Base-by-base conservation (phyloP, 2,113 vertebrate species). In the Spilogale gracilis region DNA sequence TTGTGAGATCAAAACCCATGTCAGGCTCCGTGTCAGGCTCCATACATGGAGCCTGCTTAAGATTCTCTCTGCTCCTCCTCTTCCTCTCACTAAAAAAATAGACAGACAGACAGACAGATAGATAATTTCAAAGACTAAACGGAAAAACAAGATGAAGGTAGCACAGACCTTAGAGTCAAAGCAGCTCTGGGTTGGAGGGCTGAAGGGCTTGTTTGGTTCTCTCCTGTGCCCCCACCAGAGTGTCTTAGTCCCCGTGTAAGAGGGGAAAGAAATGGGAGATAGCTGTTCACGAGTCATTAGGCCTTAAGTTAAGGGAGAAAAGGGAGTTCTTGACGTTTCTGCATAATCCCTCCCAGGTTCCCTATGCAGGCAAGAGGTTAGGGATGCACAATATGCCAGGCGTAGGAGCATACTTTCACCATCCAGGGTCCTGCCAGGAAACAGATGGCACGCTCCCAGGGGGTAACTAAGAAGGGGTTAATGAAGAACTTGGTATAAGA, bases 401-500 rank as follows among this genome's bases (percentile, higher is more conserved):
- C 82, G 84, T 25, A 61, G 73, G 52, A 90, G 16, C 5, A 60
- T 61, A 73, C 14, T 91, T 91, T 93, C 73, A 93, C 89, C 50
- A 79, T 23, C 48, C 56, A 91, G 67, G 74, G 60, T 82, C 93
- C 94, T 97, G 78, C 95, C 63, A 67, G 73, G 89, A 95, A 95
- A 76, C 95, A 97, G 89, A 95, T 86, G 88, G 91, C 86, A 86
- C 17, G 65, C 20, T 71, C 91, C 43, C 85, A 86, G 25, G 58
- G n/a, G 90, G 79, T 76, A 65, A 85, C 27, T 27, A 58, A 89
- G 69, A 95, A 89, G 13, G 10, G 38, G 30, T 91, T 94, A 88
- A 95, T 78, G 96, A 86, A 96, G 81, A 95, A 71, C 58, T 93
- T 20, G 78, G 67, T 84, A 13, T 18, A 76, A 95, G 58, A 48